Evolutionary conservation across 2,113 vertebrate genomes (phyloP).

Genomic region (Dissostichus mawsoni): DNA sequence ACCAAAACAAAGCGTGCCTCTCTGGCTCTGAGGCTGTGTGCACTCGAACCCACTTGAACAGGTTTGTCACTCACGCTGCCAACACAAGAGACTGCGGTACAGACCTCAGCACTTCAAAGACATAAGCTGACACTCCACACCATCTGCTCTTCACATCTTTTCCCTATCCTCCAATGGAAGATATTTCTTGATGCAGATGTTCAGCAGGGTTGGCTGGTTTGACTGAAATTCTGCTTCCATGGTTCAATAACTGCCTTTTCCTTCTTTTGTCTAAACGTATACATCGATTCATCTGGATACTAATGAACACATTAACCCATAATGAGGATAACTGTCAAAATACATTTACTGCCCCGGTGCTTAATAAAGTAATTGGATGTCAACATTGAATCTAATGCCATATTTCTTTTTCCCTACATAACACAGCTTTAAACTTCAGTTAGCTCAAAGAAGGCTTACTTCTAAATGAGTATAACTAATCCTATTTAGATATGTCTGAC

Average conservation of each 20-base stretch:
- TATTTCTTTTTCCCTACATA: slow-evolving; percentile 17
- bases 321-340: background rate
- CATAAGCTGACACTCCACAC: slow-evolving; percentile 13
- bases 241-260: background rate
- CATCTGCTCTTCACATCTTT: slow-evolving; percentile 15
- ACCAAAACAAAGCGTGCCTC: slow-evolving; percentile 27
- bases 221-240: background rate
- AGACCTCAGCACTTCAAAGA: slow-evolving; percentile 49
- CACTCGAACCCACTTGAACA: slow-evolving; percentile 26
- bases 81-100: slow-evolving; percentile 18
- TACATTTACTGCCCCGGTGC: background rate
- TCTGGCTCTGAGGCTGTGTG: slow-evolving; percentile 12
- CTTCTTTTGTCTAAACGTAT: background rate
- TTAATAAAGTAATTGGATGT: background rate
- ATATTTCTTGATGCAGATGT: slow-evolving; percentile 19
- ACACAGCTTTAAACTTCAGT: slow-evolving; percentile 25
- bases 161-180: background rate
- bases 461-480: slow-evolving; percentile 44
- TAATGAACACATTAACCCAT: background rate
- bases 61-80: slow-evolving; percentile 32
- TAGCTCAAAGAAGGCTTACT: slow-evolving; percentile 6
- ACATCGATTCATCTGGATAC: background rate
- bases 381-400: background rate
- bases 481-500: slow-evolving; percentile 26
- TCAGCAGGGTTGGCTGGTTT: background rate